Conservation (phyloP, 2,113 vertebrate species). For the Corythaeola cristata region DNA sequence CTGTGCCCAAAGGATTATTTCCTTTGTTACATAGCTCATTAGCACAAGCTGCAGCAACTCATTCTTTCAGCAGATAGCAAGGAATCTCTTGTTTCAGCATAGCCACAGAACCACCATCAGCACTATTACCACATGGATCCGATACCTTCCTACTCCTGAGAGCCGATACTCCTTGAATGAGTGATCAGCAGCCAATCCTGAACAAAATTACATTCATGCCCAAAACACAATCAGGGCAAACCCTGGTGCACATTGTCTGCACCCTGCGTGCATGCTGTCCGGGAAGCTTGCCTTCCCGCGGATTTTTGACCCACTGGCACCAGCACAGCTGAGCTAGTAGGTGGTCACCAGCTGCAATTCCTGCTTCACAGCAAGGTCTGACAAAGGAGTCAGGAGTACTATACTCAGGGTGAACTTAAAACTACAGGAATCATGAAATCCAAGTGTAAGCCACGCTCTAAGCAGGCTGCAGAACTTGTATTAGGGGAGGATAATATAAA, state of each 20-base stretch:
- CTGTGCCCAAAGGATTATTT: neutral
- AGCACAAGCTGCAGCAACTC: neutral
- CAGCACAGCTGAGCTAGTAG: neutral
- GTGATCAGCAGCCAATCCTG: neutral
- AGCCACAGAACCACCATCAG: neutral
- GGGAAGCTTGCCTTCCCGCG: neutral
- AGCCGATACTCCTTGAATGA: neutral
- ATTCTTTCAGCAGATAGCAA: neutral
- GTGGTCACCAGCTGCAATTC: neutral
- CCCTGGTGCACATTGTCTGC: fast-evolving
- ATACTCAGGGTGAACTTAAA: neutral
- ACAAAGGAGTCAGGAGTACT: neutral
- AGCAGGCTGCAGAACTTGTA: fast-evolving
- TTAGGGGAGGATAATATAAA: neutral
- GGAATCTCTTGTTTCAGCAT: neutral
- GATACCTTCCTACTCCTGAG: fast-evolving
- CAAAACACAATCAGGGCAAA: fast-evolving
- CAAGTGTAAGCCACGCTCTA: neutral
- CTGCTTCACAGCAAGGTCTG: neutral
- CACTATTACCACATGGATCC: neutral
- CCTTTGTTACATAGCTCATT: neutral
- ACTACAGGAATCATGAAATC: neutral
- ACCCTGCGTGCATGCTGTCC: fast-evolving
- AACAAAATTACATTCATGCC: neutral
- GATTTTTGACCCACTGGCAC: neutral